Evolutionary conservation across 2,797 vertebrate species (phyloP), one percentile per base, ranked within the genome.

Genomic region (Typhlichthys eigenmanni): DNA sequence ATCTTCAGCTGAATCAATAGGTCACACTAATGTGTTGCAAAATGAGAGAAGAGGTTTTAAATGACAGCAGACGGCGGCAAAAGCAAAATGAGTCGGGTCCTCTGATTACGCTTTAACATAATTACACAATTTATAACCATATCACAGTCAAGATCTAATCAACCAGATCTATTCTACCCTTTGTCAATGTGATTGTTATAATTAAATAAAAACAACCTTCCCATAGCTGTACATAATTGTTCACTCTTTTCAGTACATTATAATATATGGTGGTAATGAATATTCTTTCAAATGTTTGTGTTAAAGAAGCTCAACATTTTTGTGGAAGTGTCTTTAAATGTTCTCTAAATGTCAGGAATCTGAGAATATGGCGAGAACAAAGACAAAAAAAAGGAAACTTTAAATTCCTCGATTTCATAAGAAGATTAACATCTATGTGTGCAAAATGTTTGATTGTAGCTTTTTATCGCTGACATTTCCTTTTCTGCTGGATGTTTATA

Each of bases 121-220:
- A 91, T 89, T 86, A 82, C 75, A 74, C 83, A 88, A 88, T 88
- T 85, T 89, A 87, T 87, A 82, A 82, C 85, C 68, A 43, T 58
- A 87, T 85, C 12, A 69, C 76, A 77, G 72, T 81, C 76, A 69
- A 71, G 59, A 75, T 72, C 59, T 74, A 51, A 51, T 64, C 16
- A 24, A 69, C 74, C 72, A 79, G 64, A 73, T 60, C 43, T 13
- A 52, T 78, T 84, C 58, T 68, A 66, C 56, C 63, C 61, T 70
- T 62, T 56, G 64, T 70, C 74, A 75, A 56, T 67, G 59, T 66
- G 63, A 68, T 61, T 62, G 47, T 76, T 80, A 54, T 62, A 62
- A 69, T 64, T 50, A 47, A 66, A 71, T 49, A 50, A 13, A 16
- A 17, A n/a, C 13, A 17, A n/a, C 13, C 13, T 11, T 43, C 38